Conservation (phyloP, 2,888 invertebrate genomes). For the Oxystoma pomonae region DNA sequence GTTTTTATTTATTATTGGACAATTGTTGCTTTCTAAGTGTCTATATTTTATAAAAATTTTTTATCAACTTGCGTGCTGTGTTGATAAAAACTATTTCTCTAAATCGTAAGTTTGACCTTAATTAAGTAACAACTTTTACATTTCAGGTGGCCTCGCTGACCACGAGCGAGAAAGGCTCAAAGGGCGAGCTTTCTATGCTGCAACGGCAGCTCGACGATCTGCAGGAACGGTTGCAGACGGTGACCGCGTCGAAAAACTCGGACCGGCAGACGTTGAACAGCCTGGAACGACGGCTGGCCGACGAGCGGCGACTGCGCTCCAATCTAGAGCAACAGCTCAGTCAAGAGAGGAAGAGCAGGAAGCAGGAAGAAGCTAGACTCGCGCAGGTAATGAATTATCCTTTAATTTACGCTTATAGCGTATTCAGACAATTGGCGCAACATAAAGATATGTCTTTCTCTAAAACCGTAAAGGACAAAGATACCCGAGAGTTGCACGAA, state of each 20-base stretch:
- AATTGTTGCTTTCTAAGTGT: constrained; percentile 4
- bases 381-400: no score
- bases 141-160: constrained; percentile 60
- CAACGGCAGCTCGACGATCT: constrained; percentile 85
- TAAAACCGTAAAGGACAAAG: no score
- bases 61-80: no score
- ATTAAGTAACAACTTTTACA: no score
- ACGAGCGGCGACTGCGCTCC: constrained; percentile 76
- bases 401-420: no score
- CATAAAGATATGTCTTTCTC: no score
- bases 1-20: neutral
- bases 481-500: no score
- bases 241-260: constrained; percentile 66
- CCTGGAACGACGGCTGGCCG: constrained; percentile 78
- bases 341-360: constrained; percentile 69
- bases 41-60: no score
- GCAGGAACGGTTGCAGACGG: constrained; percentile 75
- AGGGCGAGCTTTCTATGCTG: constrained; percentile 70
- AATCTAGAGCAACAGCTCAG: constrained; percentile 69
- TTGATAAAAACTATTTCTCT: no score
- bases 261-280: constrained; percentile 73
- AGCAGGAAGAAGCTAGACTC: constrained; percentile 48
- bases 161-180: constrained; percentile 62
- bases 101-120: no score
- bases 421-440: no score